A percentile compares a stretch with the other conserved stretches of the same genome.
Conservation (phyloP, 2,113 vertebrate genomes). For the Marmota flaviventris region DNA sequence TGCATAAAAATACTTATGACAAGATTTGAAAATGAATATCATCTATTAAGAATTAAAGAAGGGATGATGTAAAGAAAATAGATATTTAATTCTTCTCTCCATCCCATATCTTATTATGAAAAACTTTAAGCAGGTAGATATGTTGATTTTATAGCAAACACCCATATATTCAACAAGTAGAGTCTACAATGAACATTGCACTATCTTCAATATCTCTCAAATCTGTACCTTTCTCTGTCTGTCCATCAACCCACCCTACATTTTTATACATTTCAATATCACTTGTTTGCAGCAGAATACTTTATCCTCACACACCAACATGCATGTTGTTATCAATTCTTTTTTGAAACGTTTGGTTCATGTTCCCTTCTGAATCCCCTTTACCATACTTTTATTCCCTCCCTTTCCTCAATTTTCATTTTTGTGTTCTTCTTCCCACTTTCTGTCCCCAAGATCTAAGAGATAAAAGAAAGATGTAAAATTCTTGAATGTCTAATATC, state of each 20-base stretch:
- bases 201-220: background rate
- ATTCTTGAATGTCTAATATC: background rate
- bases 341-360: background rate
- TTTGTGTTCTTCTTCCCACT: background rate
- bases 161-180: background rate
- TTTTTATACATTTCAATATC: background rate
- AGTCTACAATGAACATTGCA: background rate
- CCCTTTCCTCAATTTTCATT: background rate
- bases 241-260: background rate
- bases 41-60: background rate
- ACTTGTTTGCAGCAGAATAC: background rate
- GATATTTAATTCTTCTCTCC: background rate
- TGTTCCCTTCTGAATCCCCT: background rate
- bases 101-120: background rate
- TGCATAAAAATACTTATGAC: background rate
- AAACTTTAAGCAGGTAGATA: slow-evolving; percentile 26
- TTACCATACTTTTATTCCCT: background rate
- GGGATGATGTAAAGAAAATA: background rate
- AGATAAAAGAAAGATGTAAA: slow-evolving; percentile 12
- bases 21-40: slow-evolving; percentile 44
- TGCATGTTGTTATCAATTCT: background rate
- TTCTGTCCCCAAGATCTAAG: background rate
- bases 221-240: background rate
- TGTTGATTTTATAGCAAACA: background rate
- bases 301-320: background rate